A percentile compares a stretch with the other conserved stretches of the same genome.
Evolutionary conservation across 2,888 invertebrate species (phyloP).

Genomic region (Rhamnusium bicolor): DNA sequence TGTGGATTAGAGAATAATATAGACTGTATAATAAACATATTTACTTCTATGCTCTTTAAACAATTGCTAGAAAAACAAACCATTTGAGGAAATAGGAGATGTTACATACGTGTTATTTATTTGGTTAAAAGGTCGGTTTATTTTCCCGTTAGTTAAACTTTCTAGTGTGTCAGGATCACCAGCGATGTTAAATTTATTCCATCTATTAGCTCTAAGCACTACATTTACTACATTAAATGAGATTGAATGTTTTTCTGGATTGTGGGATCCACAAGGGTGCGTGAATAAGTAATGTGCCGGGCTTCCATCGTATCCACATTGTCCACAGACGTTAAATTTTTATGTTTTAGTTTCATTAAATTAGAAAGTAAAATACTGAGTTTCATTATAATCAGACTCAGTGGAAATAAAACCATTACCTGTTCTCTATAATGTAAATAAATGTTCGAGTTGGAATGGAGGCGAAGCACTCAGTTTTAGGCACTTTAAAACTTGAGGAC

Average conservation of each 20-base stretch:
- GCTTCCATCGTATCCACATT: constrained; percentile 23
- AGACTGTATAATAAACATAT: not conserved
- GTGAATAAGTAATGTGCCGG: constrained; percentile 38
- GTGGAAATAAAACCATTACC: not conserved
- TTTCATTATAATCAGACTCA: not conserved
- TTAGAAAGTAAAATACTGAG: not conserved
- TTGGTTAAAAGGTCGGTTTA: constrained; percentile 25
- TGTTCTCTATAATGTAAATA: not conserved
- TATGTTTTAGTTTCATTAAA: constrained; percentile 17
- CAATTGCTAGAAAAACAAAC: not conserved
- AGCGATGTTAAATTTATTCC: constrained; percentile 35
- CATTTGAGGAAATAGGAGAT: not conserved
- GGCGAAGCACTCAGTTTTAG: not conserved
- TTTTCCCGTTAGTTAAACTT: constrained; percentile 31
- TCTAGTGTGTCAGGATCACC: not conserved
- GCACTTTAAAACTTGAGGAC: not conserved
- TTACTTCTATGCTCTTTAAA: not conserved
- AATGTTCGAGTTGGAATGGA: not conserved
- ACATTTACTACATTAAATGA: constrained; percentile 40
- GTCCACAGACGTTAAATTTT: constrained; percentile 17
- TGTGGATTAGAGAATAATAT: too few relatives aligned
- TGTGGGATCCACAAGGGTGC: constrained; percentile 22
- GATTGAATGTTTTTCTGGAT: constrained; percentile 38
- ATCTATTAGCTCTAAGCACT: constrained; percentile 39
- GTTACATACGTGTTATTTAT: constrained; percentile 25